These are phyloP conservation scores for Erebia aethiops DNA, from an alignment of 2,888 invertebrate genomes.

Conservation along the genomic window DNA sequence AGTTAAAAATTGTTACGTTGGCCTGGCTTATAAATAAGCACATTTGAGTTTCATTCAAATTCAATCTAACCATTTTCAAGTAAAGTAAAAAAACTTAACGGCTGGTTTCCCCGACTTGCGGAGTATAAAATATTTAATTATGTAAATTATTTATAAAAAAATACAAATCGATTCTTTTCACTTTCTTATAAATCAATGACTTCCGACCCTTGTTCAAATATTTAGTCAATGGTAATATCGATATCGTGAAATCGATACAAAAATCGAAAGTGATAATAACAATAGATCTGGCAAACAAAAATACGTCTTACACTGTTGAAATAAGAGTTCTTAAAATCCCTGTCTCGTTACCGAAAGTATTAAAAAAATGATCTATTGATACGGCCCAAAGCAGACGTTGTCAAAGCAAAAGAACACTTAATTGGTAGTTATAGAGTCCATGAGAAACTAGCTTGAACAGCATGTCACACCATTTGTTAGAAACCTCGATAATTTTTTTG, in stretches of 20 bases:
- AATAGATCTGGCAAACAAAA: slow-evolving; percentile 19
- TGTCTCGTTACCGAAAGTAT: slow-evolving; percentile 40
- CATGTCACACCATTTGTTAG: slow-evolving; percentile 30
- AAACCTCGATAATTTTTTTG: slow-evolving; percentile 7
- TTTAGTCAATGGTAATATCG: slow-evolving; percentile 32
- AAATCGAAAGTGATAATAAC: slow-evolving; percentile 44
- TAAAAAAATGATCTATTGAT: slow-evolving; percentile 10
- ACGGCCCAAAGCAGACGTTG: not conserved
- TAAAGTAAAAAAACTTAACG: slow-evolving; percentile 4
- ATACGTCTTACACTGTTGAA: not conserved
- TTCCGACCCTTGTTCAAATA: slow-evolving; percentile 44
- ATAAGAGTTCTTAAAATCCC: not conserved
- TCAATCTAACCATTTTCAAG: not conserved
- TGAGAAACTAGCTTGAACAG: not conserved
- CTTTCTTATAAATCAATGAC: slow-evolving; percentile 44
- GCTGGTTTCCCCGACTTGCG: not conserved
- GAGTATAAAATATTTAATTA: not conserved
- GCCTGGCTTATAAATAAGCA: too few species aligned
- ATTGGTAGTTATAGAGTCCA: not conserved
- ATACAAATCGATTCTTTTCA: slow-evolving; percentile 38
- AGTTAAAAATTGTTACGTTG: too few species aligned
- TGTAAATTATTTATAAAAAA: slow-evolving; percentile 26
- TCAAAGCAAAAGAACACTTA: slow-evolving; percentile 21
- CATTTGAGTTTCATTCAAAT: not conserved
- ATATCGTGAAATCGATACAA: slow-evolving; percentile 44